phyloP scores from a whole-genome alignment of 2,888 invertebrate species.

The Heliconius charithonia region DNA sequence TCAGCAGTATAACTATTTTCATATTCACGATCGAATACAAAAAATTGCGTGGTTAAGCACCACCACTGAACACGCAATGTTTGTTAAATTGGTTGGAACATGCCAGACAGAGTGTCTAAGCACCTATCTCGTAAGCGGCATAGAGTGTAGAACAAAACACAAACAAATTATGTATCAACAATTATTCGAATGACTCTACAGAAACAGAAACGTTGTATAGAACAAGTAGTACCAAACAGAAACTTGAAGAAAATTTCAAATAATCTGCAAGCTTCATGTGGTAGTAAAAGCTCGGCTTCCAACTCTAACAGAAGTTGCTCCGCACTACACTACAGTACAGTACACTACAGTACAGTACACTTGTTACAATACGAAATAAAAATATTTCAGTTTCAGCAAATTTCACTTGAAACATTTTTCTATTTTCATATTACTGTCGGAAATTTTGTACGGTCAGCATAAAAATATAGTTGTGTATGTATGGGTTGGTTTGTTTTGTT shows the following conservation, averaged over 20 bases:
- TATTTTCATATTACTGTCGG: constrained; percentile 15
- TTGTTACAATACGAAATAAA: constrained; percentile 27
- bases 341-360: constrained; percentile 16
- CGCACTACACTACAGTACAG: constrained; percentile 9
- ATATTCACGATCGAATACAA: too few species aligned
- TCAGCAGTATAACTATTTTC: too few species aligned
- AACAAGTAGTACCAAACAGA: constrained; percentile 1
- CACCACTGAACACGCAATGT: too few species aligned
- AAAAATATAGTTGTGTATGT: background rate
- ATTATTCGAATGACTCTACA: background rate
- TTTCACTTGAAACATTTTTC: constrained; percentile 23
- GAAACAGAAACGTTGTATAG: background rate
- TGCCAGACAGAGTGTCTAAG: too few species aligned
- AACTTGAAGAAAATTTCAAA: constrained; percentile 25
- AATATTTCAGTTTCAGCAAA: constrained; percentile 19
- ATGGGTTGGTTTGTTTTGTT: background rate
- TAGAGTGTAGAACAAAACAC: background rate
- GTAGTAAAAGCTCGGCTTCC: constrained; percentile 21
- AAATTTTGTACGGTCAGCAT: constrained; percentile 14
- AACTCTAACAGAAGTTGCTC: constrained; percentile 17
- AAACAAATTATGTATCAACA: background rate
- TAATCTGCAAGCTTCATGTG: constrained; percentile 27
- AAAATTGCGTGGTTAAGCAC: too few species aligned
- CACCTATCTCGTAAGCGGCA: background rate
- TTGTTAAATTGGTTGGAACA: too few species aligned